Percentiles rank a stretch among this genome's conserved stretches.
Evolutionary conservation across 1,140 invertebrate species (phyloP).

Genomic region (Drosophila simulans): DNA sequence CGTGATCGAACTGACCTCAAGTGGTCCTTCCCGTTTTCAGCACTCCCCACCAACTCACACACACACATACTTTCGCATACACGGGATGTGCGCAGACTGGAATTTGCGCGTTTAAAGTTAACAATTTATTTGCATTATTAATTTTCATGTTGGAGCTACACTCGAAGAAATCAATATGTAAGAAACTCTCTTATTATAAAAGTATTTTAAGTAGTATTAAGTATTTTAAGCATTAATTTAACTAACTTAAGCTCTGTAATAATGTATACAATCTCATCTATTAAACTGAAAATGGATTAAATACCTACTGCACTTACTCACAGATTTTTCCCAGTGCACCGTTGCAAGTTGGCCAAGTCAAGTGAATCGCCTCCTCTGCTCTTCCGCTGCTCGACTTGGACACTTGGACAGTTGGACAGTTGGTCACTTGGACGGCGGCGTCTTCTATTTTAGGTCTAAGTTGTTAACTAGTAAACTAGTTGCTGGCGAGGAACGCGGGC

Average conservation of each 20-base stretch:
- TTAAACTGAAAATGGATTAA: too few species aligned
- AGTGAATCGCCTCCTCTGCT: slow-evolving; percentile 14
- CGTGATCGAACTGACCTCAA: slow-evolving; percentile 81
- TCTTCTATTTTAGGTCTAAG: slow-evolving; percentile 81
- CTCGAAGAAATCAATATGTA: not conserved
- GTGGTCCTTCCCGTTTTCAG: slow-evolving; percentile 38
- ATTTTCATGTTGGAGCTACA: slow-evolving; percentile 73
- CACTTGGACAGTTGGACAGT: slow-evolving; percentile 18
- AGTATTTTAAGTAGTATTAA: too few species aligned
- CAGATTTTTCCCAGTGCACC: slow-evolving; percentile 1
- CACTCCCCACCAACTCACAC: not conserved
- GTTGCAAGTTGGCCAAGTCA: slow-evolving; percentile 59
- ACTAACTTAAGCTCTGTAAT: too few species aligned
- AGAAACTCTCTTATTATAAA: too few species aligned
- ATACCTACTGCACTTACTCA: too few species aligned
- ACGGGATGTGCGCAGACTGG: slow-evolving; percentile 44
- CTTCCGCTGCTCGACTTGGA: slow-evolving; percentile 21
- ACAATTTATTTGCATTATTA: slow-evolving; percentile 83
- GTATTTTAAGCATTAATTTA: too few species aligned
- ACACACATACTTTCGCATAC: slow-evolving; percentile 16
- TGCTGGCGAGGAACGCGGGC: slow-evolving; percentile 27
- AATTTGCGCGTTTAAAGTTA: slow-evolving; percentile 78
- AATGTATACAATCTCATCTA: too few species aligned
- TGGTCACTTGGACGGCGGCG: slow-evolving; percentile 32
- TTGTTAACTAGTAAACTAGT: slow-evolving; percentile 69